phyloP scores from a whole-genome alignment of 2,797 vertebrate species.

The Danio choprae region DNA sequence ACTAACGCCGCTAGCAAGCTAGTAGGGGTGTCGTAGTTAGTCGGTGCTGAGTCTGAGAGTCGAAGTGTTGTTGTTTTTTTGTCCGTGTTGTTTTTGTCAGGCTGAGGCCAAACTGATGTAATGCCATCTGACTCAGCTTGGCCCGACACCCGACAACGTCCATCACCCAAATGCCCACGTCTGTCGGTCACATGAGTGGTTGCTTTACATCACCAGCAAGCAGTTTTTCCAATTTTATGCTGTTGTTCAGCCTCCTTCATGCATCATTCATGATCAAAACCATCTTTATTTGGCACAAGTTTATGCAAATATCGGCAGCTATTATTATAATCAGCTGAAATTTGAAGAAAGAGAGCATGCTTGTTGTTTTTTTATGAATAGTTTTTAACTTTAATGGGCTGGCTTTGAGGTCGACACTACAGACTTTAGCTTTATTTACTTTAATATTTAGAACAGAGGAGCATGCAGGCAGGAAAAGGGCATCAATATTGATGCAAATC shows the following conservation, averaged over 20 bases:
- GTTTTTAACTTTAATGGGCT: conserved; percentile 63
- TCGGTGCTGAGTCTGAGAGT: conserved; percentile 19
- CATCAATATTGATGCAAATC: conserved; percentile 71
- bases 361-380: conserved; percentile 50
- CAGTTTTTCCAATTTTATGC: conserved; percentile 62
- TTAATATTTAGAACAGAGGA: conserved; percentile 68
- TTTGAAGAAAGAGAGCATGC: conserved; percentile 48
- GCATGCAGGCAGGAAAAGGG: conserved; percentile 63
- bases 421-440: conserved; percentile 60
- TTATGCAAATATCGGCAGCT: conserved; percentile 77
- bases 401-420: conserved; percentile 59
- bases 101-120: conserved; percentile 47
- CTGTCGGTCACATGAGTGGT: conserved; percentile 77
- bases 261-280: conserved; percentile 77
- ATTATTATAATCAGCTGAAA: conserved; percentile 79
- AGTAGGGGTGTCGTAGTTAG: conserved; percentile 18
- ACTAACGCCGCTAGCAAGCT: conserved; percentile 33
- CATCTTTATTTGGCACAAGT: conserved; percentile 71
- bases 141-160: conserved; percentile 36
- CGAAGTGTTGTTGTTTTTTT: conserved; percentile 37
- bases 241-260: conserved; percentile 70
- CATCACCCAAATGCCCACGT: conserved; percentile 56
- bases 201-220: conserved; percentile 73
- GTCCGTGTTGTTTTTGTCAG: conserved; percentile 43
- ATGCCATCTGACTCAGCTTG: conserved; percentile 56